A percentile compares a stretch with the other conserved stretches of the same genome.
These are phyloP conservation scores for Fregata magnificens DNA, from an alignment of 2,113 vertebrate species.

Conservation along the genomic window DNA sequence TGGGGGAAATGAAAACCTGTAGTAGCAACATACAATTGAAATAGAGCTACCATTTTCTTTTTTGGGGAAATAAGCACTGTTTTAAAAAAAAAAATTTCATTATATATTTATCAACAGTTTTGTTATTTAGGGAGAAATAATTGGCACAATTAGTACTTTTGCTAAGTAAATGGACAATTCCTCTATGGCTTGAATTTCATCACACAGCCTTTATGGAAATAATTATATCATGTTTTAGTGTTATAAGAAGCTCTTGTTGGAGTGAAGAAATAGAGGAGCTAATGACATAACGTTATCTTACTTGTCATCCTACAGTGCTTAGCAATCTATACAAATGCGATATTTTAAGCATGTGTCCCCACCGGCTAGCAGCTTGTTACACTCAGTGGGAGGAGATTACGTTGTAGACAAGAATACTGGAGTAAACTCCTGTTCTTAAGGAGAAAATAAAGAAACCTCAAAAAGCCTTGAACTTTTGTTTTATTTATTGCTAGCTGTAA, in stretches of 20 bases:
- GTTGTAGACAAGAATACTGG: not conserved
- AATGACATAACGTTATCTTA: not conserved
- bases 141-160: not conserved
- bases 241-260: not conserved
- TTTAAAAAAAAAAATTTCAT: not conserved
- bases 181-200: not conserved
- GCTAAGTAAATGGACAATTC: not conserved
- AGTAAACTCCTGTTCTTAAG: not conserved
- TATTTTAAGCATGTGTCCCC: rapidly evolving
- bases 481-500: not conserved
- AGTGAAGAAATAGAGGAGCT: not conserved
- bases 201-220: not conserved
- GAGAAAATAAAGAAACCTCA: too few species aligned
- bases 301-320: not conserved
- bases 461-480: not conserved
- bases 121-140: not conserved
- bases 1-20: not conserved
- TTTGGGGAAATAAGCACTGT: not conserved
- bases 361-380: not conserved
- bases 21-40: not conserved
- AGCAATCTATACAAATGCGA: rapidly evolving
- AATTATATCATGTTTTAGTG: not conserved
- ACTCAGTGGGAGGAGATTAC: not conserved
- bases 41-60: not conserved
- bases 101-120: not conserved